Evolutionary conservation across 2,888 invertebrate genomes (phyloP).

Genomic region (Lutraria lutraria): DNA sequence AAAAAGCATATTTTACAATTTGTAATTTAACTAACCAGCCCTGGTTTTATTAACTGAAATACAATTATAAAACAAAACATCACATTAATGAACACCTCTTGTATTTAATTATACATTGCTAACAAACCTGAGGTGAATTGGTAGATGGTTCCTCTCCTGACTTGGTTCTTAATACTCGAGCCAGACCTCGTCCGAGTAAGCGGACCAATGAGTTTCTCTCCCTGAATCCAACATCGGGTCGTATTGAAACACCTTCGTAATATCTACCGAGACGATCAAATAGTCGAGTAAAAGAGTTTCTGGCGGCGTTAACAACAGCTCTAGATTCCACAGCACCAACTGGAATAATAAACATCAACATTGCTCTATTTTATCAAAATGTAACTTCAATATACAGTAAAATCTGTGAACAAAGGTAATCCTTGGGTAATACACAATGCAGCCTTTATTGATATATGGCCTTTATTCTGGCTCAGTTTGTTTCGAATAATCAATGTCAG

Average conservation of each 20-base stretch:
- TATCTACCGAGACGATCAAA: conserved; percentile 79
- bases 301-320: conserved; percentile 79
- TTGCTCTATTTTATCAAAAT: neutral
- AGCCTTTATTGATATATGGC: too few relatives aligned
- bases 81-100: neutral
- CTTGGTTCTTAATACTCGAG: conserved; percentile 66
- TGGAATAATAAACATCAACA: conserved; percentile 40
- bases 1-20: too few relatives aligned
- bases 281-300: conserved; percentile 81
- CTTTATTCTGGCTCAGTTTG: too few relatives aligned
- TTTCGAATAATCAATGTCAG: too few relatives aligned
- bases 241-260: conserved; percentile 74
- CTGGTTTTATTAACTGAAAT: neutral
- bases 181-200: conserved; percentile 78
- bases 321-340: conserved; percentile 76
- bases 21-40: too few relatives aligned
- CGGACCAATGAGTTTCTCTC: conserved; percentile 78
- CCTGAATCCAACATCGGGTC: conserved; percentile 74
- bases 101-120: neutral
- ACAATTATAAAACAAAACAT: neutral
- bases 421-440: too few relatives aligned
- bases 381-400: neutral
- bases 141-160: conserved; percentile 70
- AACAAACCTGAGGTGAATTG: conserved; percentile 77
- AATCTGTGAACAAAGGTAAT: too few relatives aligned